Base-by-base conservation (phyloP, 2,888 invertebrate genomes). In the Cephus rjabovi region DNA sequence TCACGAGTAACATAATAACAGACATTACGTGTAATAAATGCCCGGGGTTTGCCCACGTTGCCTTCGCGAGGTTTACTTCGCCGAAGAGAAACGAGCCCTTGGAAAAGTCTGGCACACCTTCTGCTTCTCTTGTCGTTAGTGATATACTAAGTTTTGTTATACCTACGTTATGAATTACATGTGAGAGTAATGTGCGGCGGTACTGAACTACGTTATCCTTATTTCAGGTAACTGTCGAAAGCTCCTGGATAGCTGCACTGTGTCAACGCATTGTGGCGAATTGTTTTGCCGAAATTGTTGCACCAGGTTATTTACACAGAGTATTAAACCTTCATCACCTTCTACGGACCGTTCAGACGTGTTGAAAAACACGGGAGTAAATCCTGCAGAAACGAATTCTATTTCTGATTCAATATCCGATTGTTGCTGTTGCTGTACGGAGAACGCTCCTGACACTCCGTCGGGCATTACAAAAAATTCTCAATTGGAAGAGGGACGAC, bases 71-170 rank as follows among this genome's bases (percentile, higher is more conserved):
- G 91, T 92, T 82, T 91, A 87, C 84, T 87, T 86, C 84, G 88
- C 91, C 35, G 91, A 92, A 81, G 87, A 89, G 80, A 90, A 88
- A 85, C 81, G 88, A 77, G 91, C 90, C 23, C 83, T 90, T 34
- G 89, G 89, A 79, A 90, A 90, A 88, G 89, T 90, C 75, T 92
- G 91, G 91, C 92, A 92, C 77, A 85, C 85, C 30, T 91, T 91
- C 78, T 92, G 92, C 81, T 92, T 92, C 81, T 90, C 91, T 76
- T 92, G 91, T 83, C 86, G 91, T 92, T 87, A 90, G 90, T 90
- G 23, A 71, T 23, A 56, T 23, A 6, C 23, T 56, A 9, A 23
- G 23, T 56, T 56, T 2, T 56, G 23, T 56, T 23, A 56, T 9
- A 56, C 23, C 9, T 3, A 56, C 40, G 23, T 23, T 56, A 56